These are phyloP conservation scores for Hyles lineata DNA, from an alignment of 2,888 invertebrate species.

Conservation along the genomic window DNA sequence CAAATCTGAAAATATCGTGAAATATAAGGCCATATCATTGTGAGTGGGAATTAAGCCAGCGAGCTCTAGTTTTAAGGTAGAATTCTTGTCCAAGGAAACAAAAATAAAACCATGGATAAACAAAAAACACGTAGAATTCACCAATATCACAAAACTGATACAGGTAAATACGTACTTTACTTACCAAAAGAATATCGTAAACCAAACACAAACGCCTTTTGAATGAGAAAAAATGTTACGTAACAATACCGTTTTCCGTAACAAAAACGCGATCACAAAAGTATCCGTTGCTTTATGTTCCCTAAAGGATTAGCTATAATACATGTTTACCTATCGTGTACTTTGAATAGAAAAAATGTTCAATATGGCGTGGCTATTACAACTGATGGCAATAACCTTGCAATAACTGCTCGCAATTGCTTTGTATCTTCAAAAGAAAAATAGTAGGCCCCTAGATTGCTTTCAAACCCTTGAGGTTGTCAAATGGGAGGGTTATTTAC, in stretches of 20 bases:
- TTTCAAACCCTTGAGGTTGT: constrained; percentile 73
- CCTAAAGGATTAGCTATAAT: constrained; percentile 37
- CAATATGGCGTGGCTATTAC: constrained; percentile 56
- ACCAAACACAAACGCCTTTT: neutral
- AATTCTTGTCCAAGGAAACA: no score
- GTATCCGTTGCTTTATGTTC: constrained; percentile 32
- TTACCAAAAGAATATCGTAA: neutral
- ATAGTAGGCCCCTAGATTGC: constrained; percentile 69
- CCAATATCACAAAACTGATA: no score
- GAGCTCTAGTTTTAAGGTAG: no score
- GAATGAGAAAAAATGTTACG: constrained; percentile 5
- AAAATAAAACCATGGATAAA: no score
- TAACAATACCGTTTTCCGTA: constrained; percentile 24
- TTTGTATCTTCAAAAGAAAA: constrained; percentile 72
- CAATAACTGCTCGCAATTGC: constrained; percentile 73
- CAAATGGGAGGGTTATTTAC: constrained; percentile 71
- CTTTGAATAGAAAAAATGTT: constrained; percentile 54
- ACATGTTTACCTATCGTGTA: constrained; percentile 40
- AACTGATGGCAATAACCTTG: constrained; percentile 68
- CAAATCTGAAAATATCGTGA: no score
- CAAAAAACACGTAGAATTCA: neutral
- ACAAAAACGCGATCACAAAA: constrained; percentile 28
- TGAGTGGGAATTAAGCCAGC: no score
- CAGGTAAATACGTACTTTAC: no score
- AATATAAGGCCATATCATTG: no score